phyloP scores from a whole-genome alignment of 2,888 invertebrate genomes.

The Dusona sp. region DNA sequence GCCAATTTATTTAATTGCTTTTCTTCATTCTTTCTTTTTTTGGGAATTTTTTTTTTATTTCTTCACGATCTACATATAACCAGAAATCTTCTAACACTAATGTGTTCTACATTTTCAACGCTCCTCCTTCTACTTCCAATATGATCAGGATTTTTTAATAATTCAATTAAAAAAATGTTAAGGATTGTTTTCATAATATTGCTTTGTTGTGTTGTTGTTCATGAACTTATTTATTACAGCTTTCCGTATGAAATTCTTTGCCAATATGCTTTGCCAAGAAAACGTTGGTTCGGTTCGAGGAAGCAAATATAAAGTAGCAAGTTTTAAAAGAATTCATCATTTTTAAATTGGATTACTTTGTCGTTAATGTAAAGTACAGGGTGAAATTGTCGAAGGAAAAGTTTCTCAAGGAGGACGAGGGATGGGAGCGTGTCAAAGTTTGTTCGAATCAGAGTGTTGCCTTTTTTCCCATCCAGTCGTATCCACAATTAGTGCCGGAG shows the following conservation, averaged over 20 bases:
- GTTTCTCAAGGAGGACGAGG: background rate
- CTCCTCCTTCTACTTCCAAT: background rate
- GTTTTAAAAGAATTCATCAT: slow-evolving; percentile 28
- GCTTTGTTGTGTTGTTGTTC: too few species aligned
- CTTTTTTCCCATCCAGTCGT: slow-evolving; percentile 23
- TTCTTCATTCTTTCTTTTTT: background rate
- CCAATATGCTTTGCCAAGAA: too few species aligned
- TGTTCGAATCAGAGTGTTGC: slow-evolving; percentile 42
- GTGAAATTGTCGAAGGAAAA: slow-evolving; percentile 18
- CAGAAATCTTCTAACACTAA: background rate
- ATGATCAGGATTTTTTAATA: too few species aligned
- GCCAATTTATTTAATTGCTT: background rate
- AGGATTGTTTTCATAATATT: too few species aligned
- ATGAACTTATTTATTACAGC: too few species aligned
- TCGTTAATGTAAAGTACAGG: slow-evolving; percentile 12
- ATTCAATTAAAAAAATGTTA: too few species aligned
- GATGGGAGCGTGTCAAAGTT: slow-evolving; percentile 21
- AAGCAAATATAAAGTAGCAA: slow-evolving; percentile 5
- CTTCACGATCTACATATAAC: too few species aligned
- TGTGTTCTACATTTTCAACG: background rate
- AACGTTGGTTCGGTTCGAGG: background rate
- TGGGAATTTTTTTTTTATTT: background rate
- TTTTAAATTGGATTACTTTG: slow-evolving; percentile 27
- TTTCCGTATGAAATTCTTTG: too few species aligned
- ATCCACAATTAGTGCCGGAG: slow-evolving; percentile 68